Conservation (phyloP, 2,113 vertebrate species). For the crab-eating macaque (Macaca fascicularis) region T2T-MFA8v1.1 NC_088384.1:1579001-1579500, state of each 20-base stretch:
- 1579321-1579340: background rate
- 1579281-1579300: background rate
- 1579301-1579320: too few species aligned
- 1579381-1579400: background rate
- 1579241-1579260: fast-evolving
- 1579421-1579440: background rate
- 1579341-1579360: too few species aligned
- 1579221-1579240: background rate
- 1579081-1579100: background rate
- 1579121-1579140: background rate
- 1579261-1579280: background rate
- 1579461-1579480: background rate
- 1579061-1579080: background rate
- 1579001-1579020: background rate
- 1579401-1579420: background rate
- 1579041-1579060: background rate
- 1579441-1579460: too few species aligned
- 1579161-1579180: fast-evolving
- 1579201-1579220: fast-evolving
- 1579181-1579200: too few species aligned
- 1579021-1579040: too few species aligned
- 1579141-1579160: background rate
- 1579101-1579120: background rate
- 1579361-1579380: too few species aligned
- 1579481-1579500: too few species aligned